Percentiles rank a stretch among this genome's conserved stretches.
Conservation (phyloP, 2,888 invertebrate species). For the Drosophila pseudotalamancana region DNA sequence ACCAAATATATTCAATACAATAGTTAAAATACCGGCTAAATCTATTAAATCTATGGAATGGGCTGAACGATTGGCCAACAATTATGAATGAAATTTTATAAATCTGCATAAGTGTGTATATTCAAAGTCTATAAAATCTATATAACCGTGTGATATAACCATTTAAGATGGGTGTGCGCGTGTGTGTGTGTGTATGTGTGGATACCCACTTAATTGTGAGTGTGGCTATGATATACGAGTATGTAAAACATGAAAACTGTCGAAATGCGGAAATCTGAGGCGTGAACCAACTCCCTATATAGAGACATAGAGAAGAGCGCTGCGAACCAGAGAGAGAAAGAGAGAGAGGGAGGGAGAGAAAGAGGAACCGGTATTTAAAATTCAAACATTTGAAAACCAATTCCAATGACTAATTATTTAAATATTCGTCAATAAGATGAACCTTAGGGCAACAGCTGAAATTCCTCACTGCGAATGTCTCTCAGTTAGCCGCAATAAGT, state of each 20-base stretch:
- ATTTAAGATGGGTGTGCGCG: background rate
- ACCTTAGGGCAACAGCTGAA: too few species aligned
- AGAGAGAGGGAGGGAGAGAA: background rate
- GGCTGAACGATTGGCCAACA: conserved; percentile 40
- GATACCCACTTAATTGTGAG: conserved; percentile 16
- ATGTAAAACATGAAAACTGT: conserved; percentile 42
- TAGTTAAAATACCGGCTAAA: background rate
- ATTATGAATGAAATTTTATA: conserved; percentile 49
- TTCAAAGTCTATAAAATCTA: conserved; percentile 26
- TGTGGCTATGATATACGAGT: conserved; percentile 44
- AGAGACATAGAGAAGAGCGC: conserved; percentile 32
- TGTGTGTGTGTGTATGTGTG: background rate
- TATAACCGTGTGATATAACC: conserved; percentile 40
- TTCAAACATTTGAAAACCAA: conserved; percentile 1
- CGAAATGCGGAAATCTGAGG: conserved; percentile 48
- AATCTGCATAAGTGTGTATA: conserved; percentile 36
- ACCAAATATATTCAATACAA: background rate
- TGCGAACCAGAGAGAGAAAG: conserved; percentile 17
- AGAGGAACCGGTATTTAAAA: conserved; percentile 8
- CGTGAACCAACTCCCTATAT: conserved; percentile 31
- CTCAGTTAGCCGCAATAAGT: too few species aligned
- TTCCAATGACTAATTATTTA: conserved; percentile 21
- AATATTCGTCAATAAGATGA: background rate
- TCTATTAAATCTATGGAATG: too few species aligned
- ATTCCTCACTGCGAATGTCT: too few species aligned